phyloP scores from a whole-genome alignment of 2,113 vertebrate species.

The Psammodynastes pulverulentus region DNA sequence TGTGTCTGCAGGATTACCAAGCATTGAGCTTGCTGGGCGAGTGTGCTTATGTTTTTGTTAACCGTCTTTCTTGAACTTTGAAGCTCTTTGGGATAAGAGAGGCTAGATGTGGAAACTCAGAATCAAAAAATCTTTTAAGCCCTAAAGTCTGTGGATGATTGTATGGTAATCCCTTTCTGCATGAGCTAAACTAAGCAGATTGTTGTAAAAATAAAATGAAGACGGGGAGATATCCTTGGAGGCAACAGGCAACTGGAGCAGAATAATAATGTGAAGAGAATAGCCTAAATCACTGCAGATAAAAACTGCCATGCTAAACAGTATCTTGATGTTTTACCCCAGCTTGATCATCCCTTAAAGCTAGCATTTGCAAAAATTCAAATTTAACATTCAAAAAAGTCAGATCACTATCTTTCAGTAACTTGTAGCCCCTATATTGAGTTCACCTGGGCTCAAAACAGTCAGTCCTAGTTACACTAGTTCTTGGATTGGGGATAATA shows the following conservation, averaged over 20 bases:
- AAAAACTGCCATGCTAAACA: not conserved
- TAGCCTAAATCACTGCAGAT: not conserved
- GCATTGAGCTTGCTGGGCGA: not conserved
- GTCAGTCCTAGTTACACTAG: not conserved
- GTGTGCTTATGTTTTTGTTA: not conserved
- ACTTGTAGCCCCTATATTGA: not conserved
- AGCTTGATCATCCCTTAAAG: not conserved
- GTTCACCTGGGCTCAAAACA: not conserved
- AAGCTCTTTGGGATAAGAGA: not conserved
- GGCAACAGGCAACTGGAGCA: not conserved
- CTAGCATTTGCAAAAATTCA: not conserved
- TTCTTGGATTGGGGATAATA: not conserved
- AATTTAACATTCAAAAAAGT: not conserved
- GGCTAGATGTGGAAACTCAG: not conserved
- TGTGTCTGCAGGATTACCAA: not conserved
- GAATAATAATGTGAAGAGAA: not conserved
- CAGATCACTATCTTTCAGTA: not conserved
- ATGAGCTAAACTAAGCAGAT: not conserved
- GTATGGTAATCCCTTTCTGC: not conserved
- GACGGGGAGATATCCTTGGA: not conserved
- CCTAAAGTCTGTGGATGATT: not conserved
- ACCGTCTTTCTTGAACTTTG: not conserved
- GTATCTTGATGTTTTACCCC: not conserved
- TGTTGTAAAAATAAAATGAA: not conserved
- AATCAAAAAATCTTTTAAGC: not conserved